These are phyloP conservation scores for Hyposoter didymator DNA, from an alignment of 2,888 invertebrate genomes.

Conservation along the genomic window DNA sequence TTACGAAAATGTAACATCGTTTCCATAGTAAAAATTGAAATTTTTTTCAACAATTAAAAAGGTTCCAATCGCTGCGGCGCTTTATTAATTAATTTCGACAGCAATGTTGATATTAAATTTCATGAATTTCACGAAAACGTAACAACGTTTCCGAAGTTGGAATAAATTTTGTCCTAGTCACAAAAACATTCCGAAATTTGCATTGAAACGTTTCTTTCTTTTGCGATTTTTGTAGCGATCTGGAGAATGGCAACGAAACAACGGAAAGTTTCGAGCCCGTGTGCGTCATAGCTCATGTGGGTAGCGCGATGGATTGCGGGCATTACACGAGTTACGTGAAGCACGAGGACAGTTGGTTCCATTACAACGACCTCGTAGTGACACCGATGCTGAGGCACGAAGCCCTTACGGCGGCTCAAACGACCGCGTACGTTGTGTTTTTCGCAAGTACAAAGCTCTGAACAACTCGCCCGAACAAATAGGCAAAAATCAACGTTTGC, in stretches of 20 bases:
- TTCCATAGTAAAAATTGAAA: background rate
- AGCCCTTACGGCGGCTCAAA: slow-evolving; percentile 76
- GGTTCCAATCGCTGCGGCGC: background rate
- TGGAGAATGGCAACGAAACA: slow-evolving; percentile 42
- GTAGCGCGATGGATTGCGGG: slow-evolving; percentile 79
- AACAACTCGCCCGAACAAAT: background rate
- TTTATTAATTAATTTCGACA: background rate
- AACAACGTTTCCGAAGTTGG: background rate
- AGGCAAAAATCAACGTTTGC: background rate
- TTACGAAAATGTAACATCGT: too few relatives aligned
- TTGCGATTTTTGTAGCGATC: slow-evolving; percentile 48
- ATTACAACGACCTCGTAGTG: slow-evolving; percentile 78
- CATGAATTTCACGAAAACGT: background rate
- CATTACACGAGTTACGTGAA: slow-evolving; percentile 80
- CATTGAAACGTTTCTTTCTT: slow-evolving; percentile 22
- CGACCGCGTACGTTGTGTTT: slow-evolving; percentile 78
- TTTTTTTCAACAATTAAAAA: background rate
- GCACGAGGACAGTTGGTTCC: slow-evolving; percentile 77
- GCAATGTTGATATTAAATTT: too few relatives aligned
- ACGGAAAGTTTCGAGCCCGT: slow-evolving; percentile 74
- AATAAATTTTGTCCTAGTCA: background rate
- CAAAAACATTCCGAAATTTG: background rate
- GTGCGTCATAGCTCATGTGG: slow-evolving; percentile 78
- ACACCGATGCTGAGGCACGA: slow-evolving; percentile 75
- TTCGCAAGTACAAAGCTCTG: slow-evolving; percentile 72